Conservation (phyloP, 1,140 invertebrate species). For the Drosophila miranda region DNA sequence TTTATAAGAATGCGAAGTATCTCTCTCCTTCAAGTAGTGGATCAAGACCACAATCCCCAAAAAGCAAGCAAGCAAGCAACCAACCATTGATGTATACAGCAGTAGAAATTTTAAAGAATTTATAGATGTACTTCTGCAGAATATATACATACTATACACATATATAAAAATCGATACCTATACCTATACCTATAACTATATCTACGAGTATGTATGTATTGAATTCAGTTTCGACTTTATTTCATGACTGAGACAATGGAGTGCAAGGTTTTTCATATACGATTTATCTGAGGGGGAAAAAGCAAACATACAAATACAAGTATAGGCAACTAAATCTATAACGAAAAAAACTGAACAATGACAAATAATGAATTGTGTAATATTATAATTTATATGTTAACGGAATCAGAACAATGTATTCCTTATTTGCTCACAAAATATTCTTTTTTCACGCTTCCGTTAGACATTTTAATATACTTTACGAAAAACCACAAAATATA, state of each 20-base stretch:
- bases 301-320: constrained; percentile 34
- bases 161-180: constrained; percentile 24
- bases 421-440: constrained; percentile 8
- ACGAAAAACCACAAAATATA: constrained; percentile 15
- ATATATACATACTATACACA: constrained; percentile 34
- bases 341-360: constrained; percentile 75
- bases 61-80: neutral
- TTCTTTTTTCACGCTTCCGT: constrained; percentile 28
- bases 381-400: constrained; percentile 45
- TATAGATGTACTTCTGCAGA: constrained; percentile 68
- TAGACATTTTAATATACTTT: constrained; percentile 50
- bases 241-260: constrained; percentile 41
- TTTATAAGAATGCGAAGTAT: constrained; percentile 51
- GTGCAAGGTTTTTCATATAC: constrained; percentile 18
- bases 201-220: constrained; percentile 28
- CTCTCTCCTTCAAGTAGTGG: constrained; percentile 1
- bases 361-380: constrained; percentile 76
- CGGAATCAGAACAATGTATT: constrained; percentile 8
- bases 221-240: constrained; percentile 30
- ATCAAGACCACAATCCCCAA: constrained; percentile 7
- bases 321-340: constrained; percentile 65
- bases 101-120: constrained; percentile 77
- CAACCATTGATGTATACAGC: constrained; percentile 67
- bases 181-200: constrained; percentile 28
- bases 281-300: constrained; percentile 18